Conservation (phyloP, 2,797 vertebrate species). For the Peromyscus aztecus region DNA sequence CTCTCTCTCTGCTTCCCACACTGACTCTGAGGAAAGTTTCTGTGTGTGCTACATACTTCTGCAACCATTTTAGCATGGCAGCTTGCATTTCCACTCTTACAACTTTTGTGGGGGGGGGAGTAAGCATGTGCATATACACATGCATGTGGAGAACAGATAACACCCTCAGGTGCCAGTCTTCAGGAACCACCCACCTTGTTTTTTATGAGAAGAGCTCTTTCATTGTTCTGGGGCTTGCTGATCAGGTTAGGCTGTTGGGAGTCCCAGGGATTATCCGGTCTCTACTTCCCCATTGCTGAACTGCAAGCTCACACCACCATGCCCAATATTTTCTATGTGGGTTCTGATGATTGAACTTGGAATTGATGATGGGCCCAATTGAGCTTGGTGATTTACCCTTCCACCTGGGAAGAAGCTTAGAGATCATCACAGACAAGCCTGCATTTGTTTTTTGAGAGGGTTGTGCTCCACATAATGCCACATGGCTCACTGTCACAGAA, state of each 20-base stretch:
- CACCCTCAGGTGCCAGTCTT: not conserved
- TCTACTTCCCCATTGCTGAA: not conserved
- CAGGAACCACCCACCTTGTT: not conserved
- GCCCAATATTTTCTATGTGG: not conserved
- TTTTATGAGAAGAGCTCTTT: not conserved
- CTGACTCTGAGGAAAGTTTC: fast-evolving
- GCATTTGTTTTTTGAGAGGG: not conserved
- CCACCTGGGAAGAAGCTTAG: not conserved
- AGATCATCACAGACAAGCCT: not conserved
- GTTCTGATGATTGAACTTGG: not conserved
- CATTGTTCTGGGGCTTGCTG: not conserved
- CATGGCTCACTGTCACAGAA: not conserved
- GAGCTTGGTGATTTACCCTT: not conserved
- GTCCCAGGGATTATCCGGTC: not conserved
- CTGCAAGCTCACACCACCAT: not conserved
- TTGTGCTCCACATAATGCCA: not conserved
- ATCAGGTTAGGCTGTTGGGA: not conserved
- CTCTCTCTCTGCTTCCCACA: fast-evolving
- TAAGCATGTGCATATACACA: not conserved
- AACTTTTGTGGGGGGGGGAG: not conserved
- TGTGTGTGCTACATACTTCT: fast-evolving
- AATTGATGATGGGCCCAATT: not conserved
- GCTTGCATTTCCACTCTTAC: not conserved
- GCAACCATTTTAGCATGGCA: fast-evolving
- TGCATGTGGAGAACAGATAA: not conserved